Evolutionary conservation across 1,140 invertebrate genomes (phyloP).

Genomic region (Colletes gigas): DNA sequence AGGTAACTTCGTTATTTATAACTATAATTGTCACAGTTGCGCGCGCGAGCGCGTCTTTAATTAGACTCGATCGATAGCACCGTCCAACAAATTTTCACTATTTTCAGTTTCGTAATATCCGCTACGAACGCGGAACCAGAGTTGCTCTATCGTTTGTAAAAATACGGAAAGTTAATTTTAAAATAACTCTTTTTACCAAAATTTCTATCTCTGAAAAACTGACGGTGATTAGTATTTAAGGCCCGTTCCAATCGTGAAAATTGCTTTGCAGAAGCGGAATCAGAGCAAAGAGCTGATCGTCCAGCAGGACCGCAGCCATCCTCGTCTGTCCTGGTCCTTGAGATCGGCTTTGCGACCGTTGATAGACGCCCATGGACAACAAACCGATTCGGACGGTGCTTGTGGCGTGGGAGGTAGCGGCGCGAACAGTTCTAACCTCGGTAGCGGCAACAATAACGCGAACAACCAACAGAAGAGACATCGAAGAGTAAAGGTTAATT

Average conservation of each 20-base stretch:
- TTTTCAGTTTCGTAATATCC: no score
- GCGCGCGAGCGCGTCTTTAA: constrained; percentile 1
- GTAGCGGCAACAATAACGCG: constrained; percentile 13
- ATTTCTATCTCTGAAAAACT: no score
- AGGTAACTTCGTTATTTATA: constrained; percentile 45
- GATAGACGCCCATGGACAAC: constrained; percentile 78
- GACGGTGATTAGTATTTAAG: no score
- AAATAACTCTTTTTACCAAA: no score
- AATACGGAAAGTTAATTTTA: no score
- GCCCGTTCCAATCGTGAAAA: no score
- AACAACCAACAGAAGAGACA: constrained; percentile 62
- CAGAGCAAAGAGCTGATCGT: constrained; percentile 87
- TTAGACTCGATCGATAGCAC: constrained; percentile 19
- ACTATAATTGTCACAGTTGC: not conserved
- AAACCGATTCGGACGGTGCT: constrained; percentile 46
- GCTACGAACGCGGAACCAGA: no score
- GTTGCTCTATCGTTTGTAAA: no score
- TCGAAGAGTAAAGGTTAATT: constrained; percentile 68
- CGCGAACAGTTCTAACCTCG: constrained; percentile 52
- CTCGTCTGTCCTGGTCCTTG: constrained; percentile 86
- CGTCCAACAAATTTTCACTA: no score
- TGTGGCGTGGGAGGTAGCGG: constrained; percentile 42
- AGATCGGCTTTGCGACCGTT: constrained; percentile 87
- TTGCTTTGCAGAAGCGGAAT: constrained; percentile 83
- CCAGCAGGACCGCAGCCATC: constrained; percentile 89